These are phyloP conservation scores for Uloborus plumipes DNA, from an alignment of 2,888 invertebrate species.

Conservation along the genomic window DNA sequence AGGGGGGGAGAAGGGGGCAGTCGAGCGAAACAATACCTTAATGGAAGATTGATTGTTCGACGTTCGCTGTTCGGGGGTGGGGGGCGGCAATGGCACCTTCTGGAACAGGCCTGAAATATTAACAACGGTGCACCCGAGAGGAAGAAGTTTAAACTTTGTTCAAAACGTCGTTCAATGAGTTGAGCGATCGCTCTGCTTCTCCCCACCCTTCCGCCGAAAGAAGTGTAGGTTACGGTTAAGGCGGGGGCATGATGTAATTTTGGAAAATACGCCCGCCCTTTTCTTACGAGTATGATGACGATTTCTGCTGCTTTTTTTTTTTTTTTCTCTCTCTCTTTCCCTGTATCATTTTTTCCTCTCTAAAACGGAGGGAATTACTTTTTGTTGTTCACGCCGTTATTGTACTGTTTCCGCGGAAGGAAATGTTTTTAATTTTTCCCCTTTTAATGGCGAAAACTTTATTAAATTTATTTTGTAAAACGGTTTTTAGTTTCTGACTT, in stretches of 20 bases:
- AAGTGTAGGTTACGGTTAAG: conserved; percentile 60
- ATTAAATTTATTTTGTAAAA: conserved; percentile 62
- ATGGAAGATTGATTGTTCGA: conserved; percentile 65
- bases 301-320: conserved; percentile 40
- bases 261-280: conserved; percentile 53
- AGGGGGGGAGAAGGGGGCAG: conserved; percentile 41
- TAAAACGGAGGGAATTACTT: conserved; percentile 18
- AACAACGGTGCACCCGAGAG: conserved; percentile 61
- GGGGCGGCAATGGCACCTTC: conserved; percentile 59
- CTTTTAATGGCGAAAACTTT: conserved; percentile 61
- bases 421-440: conserved; percentile 24
- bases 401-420: conserved; percentile 3
- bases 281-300: conserved; percentile 15
- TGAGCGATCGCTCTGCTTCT: conserved; percentile 49
- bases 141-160: conserved; percentile 64
- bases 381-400: conserved; percentile 19
- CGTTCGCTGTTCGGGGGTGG: conserved; percentile 55
- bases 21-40: conserved; percentile 64
- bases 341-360: conserved; percentile 19
- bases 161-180: conserved; percentile 64
- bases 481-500: conserved; percentile 60
- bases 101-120: conserved; percentile 60
- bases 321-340: conserved; percentile 7
- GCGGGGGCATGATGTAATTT: conserved; percentile 62
- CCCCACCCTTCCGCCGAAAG: conserved; percentile 22